Percentiles rank a stretch among this genome's conserved stretches.
Evolutionary conservation across 2,797 vertebrate species (phyloP).

Genomic region (Fringilla coelebs): DNA sequence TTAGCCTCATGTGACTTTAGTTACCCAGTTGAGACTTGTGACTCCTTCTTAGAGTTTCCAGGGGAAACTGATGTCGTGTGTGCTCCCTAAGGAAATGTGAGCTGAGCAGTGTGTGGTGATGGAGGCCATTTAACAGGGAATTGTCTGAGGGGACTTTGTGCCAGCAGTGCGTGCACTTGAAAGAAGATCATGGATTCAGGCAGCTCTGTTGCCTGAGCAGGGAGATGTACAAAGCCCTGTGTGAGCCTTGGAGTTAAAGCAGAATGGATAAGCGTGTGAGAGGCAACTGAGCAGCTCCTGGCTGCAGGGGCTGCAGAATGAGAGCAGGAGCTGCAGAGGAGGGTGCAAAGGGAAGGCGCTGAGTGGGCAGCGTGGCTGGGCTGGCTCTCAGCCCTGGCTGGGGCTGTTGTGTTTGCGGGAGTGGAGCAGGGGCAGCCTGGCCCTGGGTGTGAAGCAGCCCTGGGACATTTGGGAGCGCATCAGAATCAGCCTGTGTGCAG

Average conservation of each 20-base stretch:
- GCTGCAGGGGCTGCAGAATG: not conserved
- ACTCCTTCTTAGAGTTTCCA: not conserved
- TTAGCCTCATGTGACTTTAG: not conserved
- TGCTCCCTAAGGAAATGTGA: not conserved
- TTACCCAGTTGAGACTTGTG: not conserved
- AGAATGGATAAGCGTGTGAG: rapidly evolving
- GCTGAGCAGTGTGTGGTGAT: not conserved
- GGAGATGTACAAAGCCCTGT: not conserved
- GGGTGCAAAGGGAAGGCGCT: not conserved
- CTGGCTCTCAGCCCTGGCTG: not conserved
- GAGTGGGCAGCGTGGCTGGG: not conserved
- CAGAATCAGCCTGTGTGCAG: not conserved
- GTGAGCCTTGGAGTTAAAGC: not conserved
- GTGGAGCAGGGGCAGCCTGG: not conserved
- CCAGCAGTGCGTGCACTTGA: not conserved
- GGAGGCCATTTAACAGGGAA: not conserved
- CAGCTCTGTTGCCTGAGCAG: not conserved
- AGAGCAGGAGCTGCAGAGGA: not conserved
- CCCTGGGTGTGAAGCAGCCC: not conserved
- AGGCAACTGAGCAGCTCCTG: not conserved
- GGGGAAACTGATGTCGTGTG: not conserved
- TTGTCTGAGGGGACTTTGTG: not conserved
- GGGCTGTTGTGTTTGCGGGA: not conserved
- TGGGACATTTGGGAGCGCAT: rapidly evolving
- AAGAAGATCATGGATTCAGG: not conserved